Conservation (phyloP, 2,888 invertebrate species). For the Tuberolachnus salignus region DNA sequence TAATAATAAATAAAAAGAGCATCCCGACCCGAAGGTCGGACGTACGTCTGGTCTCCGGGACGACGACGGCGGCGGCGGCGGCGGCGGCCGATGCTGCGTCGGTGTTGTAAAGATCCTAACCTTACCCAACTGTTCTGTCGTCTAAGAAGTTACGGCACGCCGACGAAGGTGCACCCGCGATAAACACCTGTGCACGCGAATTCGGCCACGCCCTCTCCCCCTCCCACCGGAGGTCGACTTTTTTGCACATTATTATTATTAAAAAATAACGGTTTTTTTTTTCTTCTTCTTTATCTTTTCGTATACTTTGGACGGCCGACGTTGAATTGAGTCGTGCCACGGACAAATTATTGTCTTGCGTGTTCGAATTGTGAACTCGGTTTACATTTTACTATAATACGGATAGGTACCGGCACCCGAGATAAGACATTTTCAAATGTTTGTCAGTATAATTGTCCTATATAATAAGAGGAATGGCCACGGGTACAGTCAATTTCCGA, state of each 20-base stretch:
- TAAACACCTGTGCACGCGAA: constrained; percentile 1
- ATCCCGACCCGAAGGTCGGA: not conserved
- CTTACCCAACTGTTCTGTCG: constrained; percentile 12
- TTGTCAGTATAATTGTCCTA: too few species aligned
- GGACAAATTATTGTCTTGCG: too few species aligned
- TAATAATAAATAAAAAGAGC: constrained; percentile 7
- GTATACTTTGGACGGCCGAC: too few species aligned
- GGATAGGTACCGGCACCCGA: too few species aligned
- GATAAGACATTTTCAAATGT: too few species aligned
- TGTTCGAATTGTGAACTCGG: too few species aligned
- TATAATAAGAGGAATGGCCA: too few species aligned
- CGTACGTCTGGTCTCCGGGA: constrained; percentile 1
- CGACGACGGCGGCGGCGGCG: not conserved
- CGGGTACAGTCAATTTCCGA: too few species aligned
- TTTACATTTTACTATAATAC: too few species aligned
- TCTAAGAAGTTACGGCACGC: not conserved
- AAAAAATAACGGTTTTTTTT: not conserved
- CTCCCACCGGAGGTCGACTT: too few species aligned
- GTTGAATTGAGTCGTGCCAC: too few species aligned
- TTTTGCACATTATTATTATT: too few species aligned
- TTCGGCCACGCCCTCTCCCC: not conserved
- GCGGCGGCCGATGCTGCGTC: not conserved
- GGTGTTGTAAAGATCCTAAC: not conserved
- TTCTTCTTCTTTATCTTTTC: not conserved
- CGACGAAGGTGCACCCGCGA: not conserved